phyloP scores from a whole-genome alignment of 2,113 vertebrate genomes.

The Microcebus jonahi region DNA sequence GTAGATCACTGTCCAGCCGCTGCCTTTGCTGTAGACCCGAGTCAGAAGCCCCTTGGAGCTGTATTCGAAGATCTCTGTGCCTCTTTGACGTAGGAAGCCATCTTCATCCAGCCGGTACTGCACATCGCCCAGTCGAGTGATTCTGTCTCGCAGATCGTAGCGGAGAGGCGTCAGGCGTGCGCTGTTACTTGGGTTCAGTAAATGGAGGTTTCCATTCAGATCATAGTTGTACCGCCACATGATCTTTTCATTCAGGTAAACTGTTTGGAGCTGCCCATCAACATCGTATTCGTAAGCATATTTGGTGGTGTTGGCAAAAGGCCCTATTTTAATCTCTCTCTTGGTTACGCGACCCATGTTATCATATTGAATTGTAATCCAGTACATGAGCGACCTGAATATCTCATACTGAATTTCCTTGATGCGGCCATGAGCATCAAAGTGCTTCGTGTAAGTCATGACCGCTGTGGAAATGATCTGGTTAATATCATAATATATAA shows the following conservation, averaged over 20 bases:
- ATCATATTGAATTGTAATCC: constrained; percentile 98
- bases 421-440: constrained; percentile 96
- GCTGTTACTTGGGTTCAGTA: constrained; percentile 94
- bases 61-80: constrained; percentile 97
- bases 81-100: constrained; percentile 95
- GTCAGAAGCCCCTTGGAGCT: constrained; percentile 97
- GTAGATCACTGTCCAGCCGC: constrained; percentile 95
- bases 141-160: constrained; percentile 96
- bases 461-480: constrained; percentile 99
- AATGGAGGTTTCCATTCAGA: constrained; percentile 97
- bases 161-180: constrained; percentile 93
- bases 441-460: constrained; percentile 99
- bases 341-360: constrained; percentile 95
- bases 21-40: constrained; percentile 96
- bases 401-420: constrained; percentile 99
- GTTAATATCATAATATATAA: constrained; percentile 99
- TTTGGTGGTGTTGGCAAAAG: constrained; percentile 98
- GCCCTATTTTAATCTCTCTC: constrained; percentile 98
- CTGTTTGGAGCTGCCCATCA: constrained; percentile 96
- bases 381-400: constrained; percentile 97
- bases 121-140: constrained; percentile 97
- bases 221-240: constrained; percentile 99
- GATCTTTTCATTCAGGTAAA: constrained; percentile 96
- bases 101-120: constrained; percentile 98
- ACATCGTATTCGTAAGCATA: constrained; percentile 97